Base-by-base conservation (phyloP, 2,113 vertebrate species). In the Chamaetylas fuelleborni region DNA sequence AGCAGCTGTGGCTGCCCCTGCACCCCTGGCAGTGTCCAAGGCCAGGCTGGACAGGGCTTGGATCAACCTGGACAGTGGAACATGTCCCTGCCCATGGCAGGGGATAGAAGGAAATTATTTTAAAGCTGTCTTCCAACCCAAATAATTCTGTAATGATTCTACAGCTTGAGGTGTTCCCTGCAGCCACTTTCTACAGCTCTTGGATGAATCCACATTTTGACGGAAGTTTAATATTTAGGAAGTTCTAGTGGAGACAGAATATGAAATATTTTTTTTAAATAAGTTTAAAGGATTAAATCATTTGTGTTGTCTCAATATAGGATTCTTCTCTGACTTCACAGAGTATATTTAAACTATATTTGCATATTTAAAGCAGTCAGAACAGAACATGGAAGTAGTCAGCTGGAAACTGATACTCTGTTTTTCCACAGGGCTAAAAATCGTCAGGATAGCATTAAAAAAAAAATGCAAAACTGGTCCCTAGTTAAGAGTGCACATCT, bases 41-140 rank as follows among this genome's bases (percentile, higher is more conserved):
- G 28, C 7, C 45, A 58, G 51, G 43, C 0, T 88, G 67, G 66
- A 48, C 0, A n/a, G 0, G 14, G 16, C 11, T 56, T 5, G 34
- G 69, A 66, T 13, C 45, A 29, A 0, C 38, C 38, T 66, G 45
- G 6, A 15, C 0, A 10, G 14, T 33, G 43, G 22, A 0, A 73
- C 26, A 2, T 58, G 67, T 73, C 43, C 33, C 26, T 33, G 43
- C 36, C 4, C 23, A 20, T 11, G 33, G 15, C 22, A 36, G 25
- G 8, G 20, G 3, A 5, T 19, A 3, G 6, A 19, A 88, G 2
- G 7, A 38, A 19, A 24, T 33, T 0, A 24, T 53, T 26, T 28
- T 66, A 6, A 60, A 25, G 17, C 14, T 60, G 13, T 12, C 13
- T 60, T 29, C 16, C 9, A 28, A 25, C 45, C 13, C 29, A 34